phyloP scores from a whole-genome alignment of 2,113 vertebrate species.

The Dasyprocta punctata region DNA sequence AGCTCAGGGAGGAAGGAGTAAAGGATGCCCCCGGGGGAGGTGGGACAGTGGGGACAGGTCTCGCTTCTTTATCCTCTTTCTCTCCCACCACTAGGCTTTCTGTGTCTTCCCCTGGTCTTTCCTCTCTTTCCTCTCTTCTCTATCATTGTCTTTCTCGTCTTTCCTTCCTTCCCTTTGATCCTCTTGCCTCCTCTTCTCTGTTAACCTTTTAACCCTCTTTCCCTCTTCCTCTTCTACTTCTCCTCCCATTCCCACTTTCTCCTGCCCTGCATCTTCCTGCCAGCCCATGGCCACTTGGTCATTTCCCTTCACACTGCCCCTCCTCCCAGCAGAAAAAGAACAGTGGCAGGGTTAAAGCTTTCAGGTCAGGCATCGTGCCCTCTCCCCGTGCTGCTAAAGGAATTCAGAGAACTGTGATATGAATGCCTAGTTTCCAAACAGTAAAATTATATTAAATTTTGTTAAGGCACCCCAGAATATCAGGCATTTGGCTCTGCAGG shows the following conservation, averaged over 20 bases:
- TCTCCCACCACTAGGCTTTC: background rate
- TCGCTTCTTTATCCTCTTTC: background rate
- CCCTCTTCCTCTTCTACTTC: background rate
- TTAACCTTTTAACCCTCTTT: background rate
- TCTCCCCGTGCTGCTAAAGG: background rate
- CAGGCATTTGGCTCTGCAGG: background rate
- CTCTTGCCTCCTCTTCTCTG: background rate
- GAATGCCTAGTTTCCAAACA: background rate
- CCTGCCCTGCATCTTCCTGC: background rate
- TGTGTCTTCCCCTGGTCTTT: background rate
- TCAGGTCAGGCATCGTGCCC: background rate
- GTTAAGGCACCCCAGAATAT: background rate
- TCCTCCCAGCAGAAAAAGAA: background rate
- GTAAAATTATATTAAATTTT: background rate
- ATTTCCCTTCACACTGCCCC: background rate
- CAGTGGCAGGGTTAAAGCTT: background rate
- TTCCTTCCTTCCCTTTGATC: background rate
- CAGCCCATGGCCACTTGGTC: background rate
- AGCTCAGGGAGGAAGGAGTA: background rate
- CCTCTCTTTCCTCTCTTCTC: background rate
- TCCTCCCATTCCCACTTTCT: background rate
- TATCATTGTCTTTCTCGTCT: background rate
- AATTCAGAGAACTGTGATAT: background rate
- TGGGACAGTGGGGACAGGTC: too few relatives aligned
- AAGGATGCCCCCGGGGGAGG: background rate